phyloP scores from a whole-genome alignment of 2,797 vertebrate genomes.

The Siniperca scherzeri region DNA sequence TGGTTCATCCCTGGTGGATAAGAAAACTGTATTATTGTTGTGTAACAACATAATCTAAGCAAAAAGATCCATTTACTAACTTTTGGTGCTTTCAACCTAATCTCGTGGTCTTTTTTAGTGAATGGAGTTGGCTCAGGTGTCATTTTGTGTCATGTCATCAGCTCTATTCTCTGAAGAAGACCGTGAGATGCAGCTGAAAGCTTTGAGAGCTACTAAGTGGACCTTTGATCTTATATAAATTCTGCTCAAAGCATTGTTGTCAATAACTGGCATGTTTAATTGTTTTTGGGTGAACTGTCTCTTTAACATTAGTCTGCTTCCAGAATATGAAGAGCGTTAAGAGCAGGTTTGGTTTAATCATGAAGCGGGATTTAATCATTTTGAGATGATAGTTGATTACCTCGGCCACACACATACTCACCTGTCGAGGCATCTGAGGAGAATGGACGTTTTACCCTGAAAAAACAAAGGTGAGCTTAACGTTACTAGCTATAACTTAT shows the following conservation, averaged over 20 bases:
- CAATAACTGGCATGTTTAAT: neutral
- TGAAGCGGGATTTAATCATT: rapidly evolving
- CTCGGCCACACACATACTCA: conserved; percentile 62
- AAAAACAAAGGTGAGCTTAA: neutral
- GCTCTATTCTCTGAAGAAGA: neutral
- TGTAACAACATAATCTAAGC: too few relatives aligned
- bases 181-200: neutral
- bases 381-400: neutral
- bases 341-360: neutral
- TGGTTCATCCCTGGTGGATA: conserved; percentile 89
- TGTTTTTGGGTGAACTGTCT: neutral
- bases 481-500: neutral
- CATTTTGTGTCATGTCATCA: neutral
- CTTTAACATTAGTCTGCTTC: neutral
- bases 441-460: conserved; percentile 96
- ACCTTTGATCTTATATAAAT: neutral
- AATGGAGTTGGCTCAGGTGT: neutral
- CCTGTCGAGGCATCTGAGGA: conserved; percentile 96
- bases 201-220: neutral
- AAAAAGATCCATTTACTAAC: neutral
- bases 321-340: neutral
- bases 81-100: neutral
- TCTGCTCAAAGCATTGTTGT: neutral
- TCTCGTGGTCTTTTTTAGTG: neutral
- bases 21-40: neutral